phyloP scores from a whole-genome alignment of 2,888 invertebrate genomes.

The Drosophila robusta region DNA sequence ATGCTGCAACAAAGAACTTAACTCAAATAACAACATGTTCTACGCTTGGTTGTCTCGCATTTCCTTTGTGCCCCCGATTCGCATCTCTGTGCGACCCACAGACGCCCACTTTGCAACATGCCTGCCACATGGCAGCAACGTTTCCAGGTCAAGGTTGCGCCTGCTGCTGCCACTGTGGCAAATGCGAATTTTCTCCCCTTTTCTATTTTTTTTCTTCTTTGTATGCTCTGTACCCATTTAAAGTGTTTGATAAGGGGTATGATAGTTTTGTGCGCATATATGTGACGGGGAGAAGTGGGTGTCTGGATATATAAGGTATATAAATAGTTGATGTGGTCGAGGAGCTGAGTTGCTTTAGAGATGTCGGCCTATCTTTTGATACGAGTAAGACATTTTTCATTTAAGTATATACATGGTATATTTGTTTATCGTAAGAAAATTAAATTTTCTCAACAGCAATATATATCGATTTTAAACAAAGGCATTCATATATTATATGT shows the following conservation, averaged over 20 bases:
- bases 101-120: conserved; percentile 23
- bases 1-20: conserved; percentile 63
- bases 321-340: too few relatives aligned
- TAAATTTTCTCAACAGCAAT: too few relatives aligned
- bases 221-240: conserved; percentile 10
- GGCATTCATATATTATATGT: too few relatives aligned
- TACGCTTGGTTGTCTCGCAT: conserved; percentile 21
- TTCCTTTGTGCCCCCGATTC: conserved; percentile 44
- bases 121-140: conserved; percentile 57
- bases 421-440: too few relatives aligned
- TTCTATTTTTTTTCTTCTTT: conserved; percentile 8
- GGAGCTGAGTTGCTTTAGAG: too few relatives aligned
- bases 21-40: conserved; percentile 74
- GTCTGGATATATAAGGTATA: too few relatives aligned
- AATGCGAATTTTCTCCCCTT: conserved; percentile 2
- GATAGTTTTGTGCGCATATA: not conserved
- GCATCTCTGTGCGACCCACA: conserved; percentile 38
- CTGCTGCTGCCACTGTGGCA: conserved; percentile 30
- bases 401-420: too few relatives aligned
- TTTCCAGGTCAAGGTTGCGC: conserved; percentile 84
- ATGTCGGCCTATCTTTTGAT: too few relatives aligned
- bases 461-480: too few relatives aligned
- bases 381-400: too few relatives aligned
- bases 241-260: conserved; percentile 3
- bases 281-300: too few relatives aligned